Evolutionary conservation across 2,888 invertebrate species (phyloP), one percentile per base, ranked within the genome.

Genomic region (Acrobeloides nanus): DNA sequence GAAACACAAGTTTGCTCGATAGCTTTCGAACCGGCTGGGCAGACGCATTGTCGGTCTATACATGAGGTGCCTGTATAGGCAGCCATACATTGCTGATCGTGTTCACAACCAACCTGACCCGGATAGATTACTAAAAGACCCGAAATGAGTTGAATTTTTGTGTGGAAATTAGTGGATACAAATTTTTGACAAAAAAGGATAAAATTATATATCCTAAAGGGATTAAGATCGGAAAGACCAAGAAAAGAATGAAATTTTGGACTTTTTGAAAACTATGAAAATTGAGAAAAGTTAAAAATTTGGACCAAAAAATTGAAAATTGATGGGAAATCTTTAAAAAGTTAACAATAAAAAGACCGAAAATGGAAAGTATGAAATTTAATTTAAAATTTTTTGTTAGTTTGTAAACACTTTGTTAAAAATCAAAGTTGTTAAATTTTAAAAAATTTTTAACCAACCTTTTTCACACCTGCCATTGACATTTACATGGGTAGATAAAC

Each of bases 401-500:
- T 38, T 10, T n/a, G n/a, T n/a, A n/a, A n/a, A n/a, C n/a, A n/a
- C n/a, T n/a, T n/a, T n/a, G n/a, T n/a, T n/a, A n/a, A n/a, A n/a
- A n/a, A n/a, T n/a, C n/a, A n/a, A n/a, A n/a, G n/a, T n/a, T n/a
- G n/a, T n/a, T n/a, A n/a, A n/a, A n/a, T n/a, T n/a, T n/a, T n/a
- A 51, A n/a, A 21, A 17, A 10, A 12, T 40, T 42, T 21, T 2
- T 43, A 1, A 50, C 59, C 41, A 31, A 72, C 72, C 63, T 54
- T 72, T 68, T 41, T 68, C 67, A 48, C 73, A 73, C 29, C 57
- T 49, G 38, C 63, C 62, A 41, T 67, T 62, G n/a, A 73, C 56
- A 32, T 61, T 62, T 3, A 73, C 72, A 45, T 74, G 71, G 5
- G 73, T 73, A 5, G 73, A 72, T 17, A 73, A 59, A 41, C 73